Percentiles rank a stretch among this genome's conserved stretches.
These are phyloP conservation scores for Rhabdornis inornatus DNA, from an alignment of 2,113 vertebrate species.

Conservation along the genomic window DNA sequence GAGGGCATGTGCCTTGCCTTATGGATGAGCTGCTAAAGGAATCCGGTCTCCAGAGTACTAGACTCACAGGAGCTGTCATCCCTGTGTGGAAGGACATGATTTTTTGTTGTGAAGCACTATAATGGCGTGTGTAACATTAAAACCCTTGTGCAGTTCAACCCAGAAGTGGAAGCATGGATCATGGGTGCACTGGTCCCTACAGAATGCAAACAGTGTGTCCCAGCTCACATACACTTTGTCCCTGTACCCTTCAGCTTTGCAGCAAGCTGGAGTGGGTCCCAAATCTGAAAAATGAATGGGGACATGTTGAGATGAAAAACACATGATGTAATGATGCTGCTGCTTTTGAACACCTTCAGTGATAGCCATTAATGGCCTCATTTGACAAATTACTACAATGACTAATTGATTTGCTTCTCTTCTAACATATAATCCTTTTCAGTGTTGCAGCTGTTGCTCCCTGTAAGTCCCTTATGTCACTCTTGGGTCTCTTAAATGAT, in stretches of 20 bases:
- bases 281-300: neutral
- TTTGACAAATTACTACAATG: slow-evolving; percentile 33
- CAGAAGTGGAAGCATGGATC: neutral
- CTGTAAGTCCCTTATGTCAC: neutral
- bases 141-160: neutral
- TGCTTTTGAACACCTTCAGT: neutral
- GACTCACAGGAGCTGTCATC: neutral
- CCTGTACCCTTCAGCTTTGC: neutral
- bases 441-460: neutral
- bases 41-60: neutral
- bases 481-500: neutral
- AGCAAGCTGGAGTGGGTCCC: neutral
- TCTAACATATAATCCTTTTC: neutral
- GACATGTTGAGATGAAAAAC: neutral
- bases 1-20: neutral
- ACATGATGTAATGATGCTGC: neutral
- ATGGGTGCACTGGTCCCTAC: neutral
- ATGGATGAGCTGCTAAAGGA: neutral
- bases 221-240: neutral
- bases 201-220: neutral
- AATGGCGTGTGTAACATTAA: neutral
- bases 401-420: slow-evolving; percentile 12
- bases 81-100: neutral
- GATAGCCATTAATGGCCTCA: neutral
- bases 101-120: neutral